phyloP scores from a whole-genome alignment of 2,888 invertebrate genomes.

The Marasmarcha lunaedactyla region DNA sequence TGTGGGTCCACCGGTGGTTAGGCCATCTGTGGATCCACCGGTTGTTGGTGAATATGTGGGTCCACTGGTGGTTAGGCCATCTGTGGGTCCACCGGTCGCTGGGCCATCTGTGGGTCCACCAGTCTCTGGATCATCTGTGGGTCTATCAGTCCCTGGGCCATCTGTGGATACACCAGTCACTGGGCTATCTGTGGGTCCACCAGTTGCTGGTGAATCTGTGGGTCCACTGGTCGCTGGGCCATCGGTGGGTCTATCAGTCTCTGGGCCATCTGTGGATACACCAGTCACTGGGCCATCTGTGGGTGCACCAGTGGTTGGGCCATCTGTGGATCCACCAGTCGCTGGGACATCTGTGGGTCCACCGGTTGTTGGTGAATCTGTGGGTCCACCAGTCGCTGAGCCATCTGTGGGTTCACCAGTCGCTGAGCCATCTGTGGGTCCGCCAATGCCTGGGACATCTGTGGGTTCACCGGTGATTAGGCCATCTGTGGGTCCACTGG shows the following conservation, averaged over 20 bases:
- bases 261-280: conserved; percentile 1
- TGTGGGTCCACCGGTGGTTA: not conserved
- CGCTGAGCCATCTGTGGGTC: no score
- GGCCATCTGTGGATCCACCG: no score
- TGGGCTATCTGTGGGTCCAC: conserved; percentile 4
- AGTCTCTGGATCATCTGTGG: conserved; percentile 5
- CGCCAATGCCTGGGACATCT: no score
- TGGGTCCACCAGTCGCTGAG: no score
- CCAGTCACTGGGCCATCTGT: conserved; percentile 7
- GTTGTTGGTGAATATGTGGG: no score
- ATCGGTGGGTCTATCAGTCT: conserved; percentile 6
- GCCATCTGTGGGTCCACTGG: no score
- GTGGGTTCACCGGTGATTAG: no score
- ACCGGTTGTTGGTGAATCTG: conserved; percentile 1
- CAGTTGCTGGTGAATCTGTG: conserved; percentile 4
- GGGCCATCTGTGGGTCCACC: conserved; percentile 4
- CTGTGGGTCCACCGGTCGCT: conserved; percentile 1
- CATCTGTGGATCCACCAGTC: conserved; percentile 7
- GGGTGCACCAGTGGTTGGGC: conserved; percentile 7
- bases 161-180: conserved; percentile 3
- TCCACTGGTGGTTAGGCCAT: not conserved
- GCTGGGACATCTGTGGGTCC: conserved; percentile 5
- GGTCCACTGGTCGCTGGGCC: conserved; percentile 7
- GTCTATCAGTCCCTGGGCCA: conserved; percentile 1
- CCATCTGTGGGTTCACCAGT: no score